Base-by-base conservation (phyloP, 2,797 vertebrate species). In the Garrulus glandarius region DNA sequence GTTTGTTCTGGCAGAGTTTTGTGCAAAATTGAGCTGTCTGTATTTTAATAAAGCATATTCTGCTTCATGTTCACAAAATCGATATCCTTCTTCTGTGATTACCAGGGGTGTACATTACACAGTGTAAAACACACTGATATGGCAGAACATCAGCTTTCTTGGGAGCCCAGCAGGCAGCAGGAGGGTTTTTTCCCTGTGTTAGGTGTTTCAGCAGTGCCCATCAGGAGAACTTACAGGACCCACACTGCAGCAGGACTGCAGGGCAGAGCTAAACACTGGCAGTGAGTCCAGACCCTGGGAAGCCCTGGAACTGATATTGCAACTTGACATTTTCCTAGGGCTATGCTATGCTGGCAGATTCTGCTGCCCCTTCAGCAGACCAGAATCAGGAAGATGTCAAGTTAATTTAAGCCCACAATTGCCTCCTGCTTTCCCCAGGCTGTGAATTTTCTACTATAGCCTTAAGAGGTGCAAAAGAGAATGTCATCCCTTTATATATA, bases 251-350 rank as follows among this genome's bases (percentile, higher is more conserved):
- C 69, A 68, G 61, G 34, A 37, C 80, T 8, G 8, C 55, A 69
- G 80, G 65, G 41, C 23, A 87, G 32, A 84, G 19, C 50, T 81
- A 39, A 91, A 41, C 34, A 76, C 36, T 82, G 43, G n/a, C 59
- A 41, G 29, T 61, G 56, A 63, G n/a, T 57, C 16, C 55, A 71
- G 46, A 43, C 15, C 55, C 57, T 29, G n/a, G n/a, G n/a, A 90
- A 88, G 70, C 13, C 72, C 32, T 36, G 52, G 19, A 78, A 89
- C 0, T 83, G 59, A 84, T 84, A 86, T 6, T 75, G 72, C 70
- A 89, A 63, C 69, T 88, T 81, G 87, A 95, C 93, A 92, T 88
- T 96, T 86, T 92, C 95, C 87, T 79, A 84, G 55, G 85, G 92
- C 92, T 88, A 49, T 44, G 59, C 77, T 83, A 27, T 65, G 55